Base-by-base conservation (phyloP, 1,140 invertebrate species). In the Teleogryllus occipitalis region DNA sequence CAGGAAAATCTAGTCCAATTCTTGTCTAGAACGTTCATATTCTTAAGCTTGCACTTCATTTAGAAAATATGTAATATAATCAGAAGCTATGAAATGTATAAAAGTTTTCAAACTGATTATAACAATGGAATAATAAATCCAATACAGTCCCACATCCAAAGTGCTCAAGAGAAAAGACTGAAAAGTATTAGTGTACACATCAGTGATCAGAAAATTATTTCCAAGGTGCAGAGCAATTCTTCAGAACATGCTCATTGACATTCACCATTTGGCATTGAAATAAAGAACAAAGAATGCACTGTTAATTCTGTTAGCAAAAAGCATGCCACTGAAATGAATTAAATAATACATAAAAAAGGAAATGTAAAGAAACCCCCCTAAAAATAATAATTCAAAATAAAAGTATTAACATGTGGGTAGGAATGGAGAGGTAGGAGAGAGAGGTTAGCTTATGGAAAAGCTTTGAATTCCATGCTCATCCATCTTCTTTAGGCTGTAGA, bases 401-500 rank as follows among this genome's bases (percentile, higher is more conserved):
- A 77, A 77, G 8, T 77, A 65, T 65, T 65, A 65, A 18, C 12
- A 72, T 47, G 79, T 39, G 48, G 75, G 74, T 78, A 72, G 75
- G 75, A 75, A 74, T 54, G 78, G 73, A 79, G 54, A 79, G 73
- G n/a, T 27, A 39, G 27, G 27, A 39, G 54, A 65, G 54, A 65
- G 54, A 65, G 10, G 10, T 65, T 10, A 65, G 18, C 18, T 65
- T 65, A 14, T 14, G 54, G 54, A 65, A 65, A 75, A 81, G 78
- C 78, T 81, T 48, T 75, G 80, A 74, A 72, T 54, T 79, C 80
- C 80, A 81, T 81, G 80, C 80, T 78, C 65, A 75, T 81, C 77
- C 80, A 65, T 81, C 80, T 81, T 81, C 80, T 81, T 80, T 80
- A 75, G 80, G 79, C 80, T 80, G 81, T 72, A 21, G 74, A 75